Conservation (phyloP, 2,113 vertebrate species). For the Emydocephalus ijimae region DNA sequence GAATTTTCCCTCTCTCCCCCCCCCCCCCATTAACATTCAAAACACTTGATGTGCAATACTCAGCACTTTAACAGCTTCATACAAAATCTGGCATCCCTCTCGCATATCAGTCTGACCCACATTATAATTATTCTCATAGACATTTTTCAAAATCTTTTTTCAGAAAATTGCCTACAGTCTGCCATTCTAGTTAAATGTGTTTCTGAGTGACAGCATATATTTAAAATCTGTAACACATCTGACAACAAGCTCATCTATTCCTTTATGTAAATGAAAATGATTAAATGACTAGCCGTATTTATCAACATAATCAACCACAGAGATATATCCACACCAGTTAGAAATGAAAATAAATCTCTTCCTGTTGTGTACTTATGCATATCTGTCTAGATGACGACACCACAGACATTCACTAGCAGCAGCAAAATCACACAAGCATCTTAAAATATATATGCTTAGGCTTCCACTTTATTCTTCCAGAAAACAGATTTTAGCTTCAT, state of each 20-base stretch:
- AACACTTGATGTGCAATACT: neutral
- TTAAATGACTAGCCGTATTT: constrained; percentile 9
- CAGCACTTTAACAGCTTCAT: constrained; percentile 15
- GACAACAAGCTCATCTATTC: neutral
- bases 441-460: neutral
- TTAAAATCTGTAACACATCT: constrained; percentile 19
- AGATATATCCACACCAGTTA: neutral
- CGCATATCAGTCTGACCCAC: neutral
- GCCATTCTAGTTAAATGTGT: neutral
- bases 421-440: neutral
- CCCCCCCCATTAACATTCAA: neutral
- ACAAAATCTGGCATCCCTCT: neutral
- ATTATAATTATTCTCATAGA: neutral
- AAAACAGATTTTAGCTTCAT: neutral
- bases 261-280: constrained; percentile 24
- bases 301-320: neutral
- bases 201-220: neutral
- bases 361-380: neutral
- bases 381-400: constrained; percentile 12
- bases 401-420: neutral
- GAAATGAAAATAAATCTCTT: constrained; percentile 14
- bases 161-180: neutral
- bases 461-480: neutral
- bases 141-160: constrained; percentile 2
- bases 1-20: neutral